Conservation (phyloP, 1,140 invertebrate genomes). For the Drosophila tropicalis region DNA sequence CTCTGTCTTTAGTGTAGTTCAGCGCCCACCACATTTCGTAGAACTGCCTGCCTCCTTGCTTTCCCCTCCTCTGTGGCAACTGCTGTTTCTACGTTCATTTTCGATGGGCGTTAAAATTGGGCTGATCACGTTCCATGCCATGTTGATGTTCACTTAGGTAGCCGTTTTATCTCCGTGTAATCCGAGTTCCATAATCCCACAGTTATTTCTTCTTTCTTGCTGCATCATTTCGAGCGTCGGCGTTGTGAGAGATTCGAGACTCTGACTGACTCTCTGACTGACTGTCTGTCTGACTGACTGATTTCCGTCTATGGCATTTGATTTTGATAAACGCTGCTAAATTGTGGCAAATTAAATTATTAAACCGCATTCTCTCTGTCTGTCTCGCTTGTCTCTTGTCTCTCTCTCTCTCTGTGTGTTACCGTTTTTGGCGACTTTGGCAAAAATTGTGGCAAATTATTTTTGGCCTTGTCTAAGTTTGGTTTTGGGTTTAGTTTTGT, state of each 20-base stretch:
- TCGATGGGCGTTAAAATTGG: constrained; percentile 82
- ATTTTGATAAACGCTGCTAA: constrained; percentile 82
- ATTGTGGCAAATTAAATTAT: constrained; percentile 83
- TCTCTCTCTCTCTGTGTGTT: constrained; percentile 19
- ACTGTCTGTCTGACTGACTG: constrained; percentile 42
- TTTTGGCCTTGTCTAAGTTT: constrained; percentile 81
- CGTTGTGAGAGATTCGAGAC: constrained; percentile 45
- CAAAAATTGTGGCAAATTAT: constrained; percentile 79
- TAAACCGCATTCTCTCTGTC: constrained; percentile 74
- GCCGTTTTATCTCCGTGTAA: constrained; percentile 76
- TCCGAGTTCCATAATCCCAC: constrained; percentile 53
- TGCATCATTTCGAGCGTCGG: constrained; percentile 61
- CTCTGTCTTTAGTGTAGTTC: constrained; percentile 2
- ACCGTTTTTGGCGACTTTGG: constrained; percentile 51
- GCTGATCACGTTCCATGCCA: constrained; percentile 80
- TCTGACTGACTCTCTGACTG: constrained; percentile 13
- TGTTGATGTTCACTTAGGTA: constrained; percentile 71
- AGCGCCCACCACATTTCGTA: constrained; percentile 78
- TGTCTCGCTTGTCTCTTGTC: background rate
- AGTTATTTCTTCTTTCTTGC: constrained; percentile 40
- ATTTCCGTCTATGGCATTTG: constrained; percentile 65
- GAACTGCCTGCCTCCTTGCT: constrained; percentile 53
- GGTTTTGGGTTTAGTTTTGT: constrained; percentile 46
- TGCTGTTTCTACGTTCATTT: constrained; percentile 53
- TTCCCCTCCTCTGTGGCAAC: constrained; percentile 12